These are phyloP conservation scores for Spodoptera litura DNA, from an alignment of 1,140 invertebrate species.

Conservation along the genomic window DNA sequence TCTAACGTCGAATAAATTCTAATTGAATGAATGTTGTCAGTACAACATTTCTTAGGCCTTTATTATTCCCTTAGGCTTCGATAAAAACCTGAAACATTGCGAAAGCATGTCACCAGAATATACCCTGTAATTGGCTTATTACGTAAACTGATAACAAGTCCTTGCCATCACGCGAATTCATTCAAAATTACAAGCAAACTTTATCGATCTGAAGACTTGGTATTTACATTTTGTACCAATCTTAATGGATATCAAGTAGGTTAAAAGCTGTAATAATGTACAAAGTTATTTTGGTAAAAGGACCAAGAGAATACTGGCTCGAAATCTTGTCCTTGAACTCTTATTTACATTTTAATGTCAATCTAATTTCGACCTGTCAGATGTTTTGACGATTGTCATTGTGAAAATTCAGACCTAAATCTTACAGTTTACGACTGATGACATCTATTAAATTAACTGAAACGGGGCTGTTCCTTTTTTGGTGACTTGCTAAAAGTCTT, in stretches of 20 bases:
- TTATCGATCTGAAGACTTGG: conserved; percentile 44
- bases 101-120: neutral
- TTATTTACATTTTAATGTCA: neutral
- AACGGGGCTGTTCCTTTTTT: conserved; percentile 1
- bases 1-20: too few relatives aligned
- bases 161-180: conserved; percentile 45
- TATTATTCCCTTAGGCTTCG: neutral
- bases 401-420: neutral
- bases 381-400: neutral
- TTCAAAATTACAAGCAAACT: conserved; percentile 38
- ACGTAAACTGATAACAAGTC: conserved; percentile 39
- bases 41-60: neutral
- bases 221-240: conserved; percentile 49
- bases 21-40: too few relatives aligned
- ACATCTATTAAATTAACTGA: neutral
- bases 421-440: neutral
- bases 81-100: conserved; percentile 6
- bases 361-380: neutral
- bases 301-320: neutral
- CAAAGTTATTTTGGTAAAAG: conserved; percentile 9
- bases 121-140: conserved; percentile 36
- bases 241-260: conserved; percentile 30
- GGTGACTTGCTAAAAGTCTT: conserved; percentile 1
- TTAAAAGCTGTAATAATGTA: conserved; percentile 26
- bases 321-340: conserved; percentile 8